Conservation (phyloP, 2,797 vertebrate genomes). For the Geranospiza caerulescens region DNA sequence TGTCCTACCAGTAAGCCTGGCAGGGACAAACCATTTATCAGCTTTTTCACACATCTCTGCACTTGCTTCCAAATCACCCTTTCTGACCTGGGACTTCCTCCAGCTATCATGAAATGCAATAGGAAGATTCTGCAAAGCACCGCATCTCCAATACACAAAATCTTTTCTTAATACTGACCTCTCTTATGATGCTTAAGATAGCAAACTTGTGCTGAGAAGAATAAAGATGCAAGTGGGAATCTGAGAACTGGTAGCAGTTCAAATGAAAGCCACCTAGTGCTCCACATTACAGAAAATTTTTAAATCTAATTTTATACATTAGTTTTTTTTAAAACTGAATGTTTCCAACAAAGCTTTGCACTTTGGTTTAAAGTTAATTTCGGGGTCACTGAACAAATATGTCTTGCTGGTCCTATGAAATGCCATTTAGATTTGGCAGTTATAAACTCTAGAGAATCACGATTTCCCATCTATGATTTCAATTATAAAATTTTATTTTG, state of each 20-base stretch:
- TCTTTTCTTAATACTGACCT: neutral
- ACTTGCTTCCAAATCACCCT: neutral
- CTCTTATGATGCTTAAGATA: neutral
- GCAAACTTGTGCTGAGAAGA: neutral
- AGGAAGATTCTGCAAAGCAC: neutral
- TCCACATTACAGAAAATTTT: neutral
- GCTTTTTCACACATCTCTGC: neutral
- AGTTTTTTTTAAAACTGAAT: neutral
- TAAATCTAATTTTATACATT: neutral
- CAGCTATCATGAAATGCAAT: neutral
- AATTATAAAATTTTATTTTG: neutral
- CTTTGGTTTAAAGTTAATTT: neutral
- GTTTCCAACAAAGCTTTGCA: neutral
- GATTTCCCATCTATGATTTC: neutral
- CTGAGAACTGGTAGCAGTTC: neutral
- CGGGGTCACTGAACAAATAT: fast-evolving
- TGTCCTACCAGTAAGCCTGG: neutral
- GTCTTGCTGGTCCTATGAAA: neutral
- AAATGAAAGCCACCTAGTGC: neutral
- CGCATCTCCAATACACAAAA: neutral
- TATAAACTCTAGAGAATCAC: neutral
- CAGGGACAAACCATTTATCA: neutral
- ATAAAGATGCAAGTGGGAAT: neutral
- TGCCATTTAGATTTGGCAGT: neutral
- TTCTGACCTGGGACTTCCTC: neutral